Conservation (phyloP, 2,797 vertebrate species). For the Anguilla anguilla region DNA sequence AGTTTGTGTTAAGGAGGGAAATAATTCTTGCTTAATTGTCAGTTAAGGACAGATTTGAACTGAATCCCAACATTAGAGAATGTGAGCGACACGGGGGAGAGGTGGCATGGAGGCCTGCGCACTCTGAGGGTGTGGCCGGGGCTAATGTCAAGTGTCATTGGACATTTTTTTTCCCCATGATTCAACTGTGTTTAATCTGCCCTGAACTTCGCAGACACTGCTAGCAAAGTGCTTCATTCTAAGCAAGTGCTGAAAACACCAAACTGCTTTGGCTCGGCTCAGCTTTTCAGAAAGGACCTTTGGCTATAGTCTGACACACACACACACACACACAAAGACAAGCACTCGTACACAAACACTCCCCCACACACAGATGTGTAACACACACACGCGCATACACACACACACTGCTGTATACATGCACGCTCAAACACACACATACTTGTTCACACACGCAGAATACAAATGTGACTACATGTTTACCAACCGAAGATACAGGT, state of each 20-base stretch:
- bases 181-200: constrained; percentile 27
- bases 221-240: neutral
- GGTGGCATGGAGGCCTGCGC: constrained; percentile 8
- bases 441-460: neutral
- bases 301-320: neutral
- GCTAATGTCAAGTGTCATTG: constrained; percentile 2
- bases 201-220: neutral
- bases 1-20: too few relatives aligned
- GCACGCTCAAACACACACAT: neutral
- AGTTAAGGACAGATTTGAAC: too few relatives aligned
- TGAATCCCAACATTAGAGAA: too few relatives aligned
- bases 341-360: neutral
- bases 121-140: constrained; percentile 26
- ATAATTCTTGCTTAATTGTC: too few relatives aligned
- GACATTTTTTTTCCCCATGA: constrained; percentile 17
- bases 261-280: neutral
- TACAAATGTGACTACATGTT: neutral
- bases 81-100: too few relatives aligned
- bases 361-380: neutral
- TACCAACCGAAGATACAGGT: neutral
- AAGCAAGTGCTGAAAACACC: neutral
- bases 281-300: neutral
- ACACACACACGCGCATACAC: neutral
- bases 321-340: neutral
- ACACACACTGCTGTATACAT: neutral